Base-by-base conservation (phyloP, 2,888 invertebrate genomes). In the Oxyscelio sp. region DNA sequence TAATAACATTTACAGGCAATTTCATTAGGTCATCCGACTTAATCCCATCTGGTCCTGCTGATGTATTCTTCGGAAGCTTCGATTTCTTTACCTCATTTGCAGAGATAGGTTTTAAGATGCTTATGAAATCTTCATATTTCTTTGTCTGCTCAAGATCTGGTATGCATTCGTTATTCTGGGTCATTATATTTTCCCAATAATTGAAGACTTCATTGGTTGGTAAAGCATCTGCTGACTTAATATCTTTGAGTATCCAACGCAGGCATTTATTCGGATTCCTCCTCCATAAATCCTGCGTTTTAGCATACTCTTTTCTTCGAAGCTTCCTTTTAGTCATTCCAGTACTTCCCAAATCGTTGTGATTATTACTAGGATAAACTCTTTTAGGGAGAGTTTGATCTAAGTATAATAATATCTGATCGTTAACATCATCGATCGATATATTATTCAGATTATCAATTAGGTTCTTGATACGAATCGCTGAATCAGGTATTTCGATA, bases 21-120 rank as follows among this genome's bases (percentile, higher is more conserved):
- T 27, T 6, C 6, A 6, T 6, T 27, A 27, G 6, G 3, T 83
- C 77, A 0, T 79, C 58, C 13, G 85, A 38, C 8, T 81, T 87
- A 0, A 90, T 79, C 0, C 88, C 87, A 48, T 90, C 89, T 66
- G 87, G 78, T 0, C 89, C 90, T 9, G 90, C 88, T n/a, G 87
- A 85, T 11, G 87, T 50, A 9, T 13, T 15, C 13, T 27, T 48
- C 2, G 38, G 31, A 11, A 48, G 38, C 6, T 8, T 27, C 4
- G 50, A 4, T 2, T 19, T 17, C 8, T 34, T n/a, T 15, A 59
- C 4, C 24, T 34, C 38, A 5, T 13, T 5, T 5, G 31, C 6
- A 11, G n/a, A 6, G 6, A 56, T 56, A n/a, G 56, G 56, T 4
- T 43, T 27, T 58, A 65, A 0, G 4, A 34, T 34, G 2, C 2